Evolutionary conservation across 2,797 vertebrate species (phyloP).

Genomic region (Chloroceryle inda): DNA sequence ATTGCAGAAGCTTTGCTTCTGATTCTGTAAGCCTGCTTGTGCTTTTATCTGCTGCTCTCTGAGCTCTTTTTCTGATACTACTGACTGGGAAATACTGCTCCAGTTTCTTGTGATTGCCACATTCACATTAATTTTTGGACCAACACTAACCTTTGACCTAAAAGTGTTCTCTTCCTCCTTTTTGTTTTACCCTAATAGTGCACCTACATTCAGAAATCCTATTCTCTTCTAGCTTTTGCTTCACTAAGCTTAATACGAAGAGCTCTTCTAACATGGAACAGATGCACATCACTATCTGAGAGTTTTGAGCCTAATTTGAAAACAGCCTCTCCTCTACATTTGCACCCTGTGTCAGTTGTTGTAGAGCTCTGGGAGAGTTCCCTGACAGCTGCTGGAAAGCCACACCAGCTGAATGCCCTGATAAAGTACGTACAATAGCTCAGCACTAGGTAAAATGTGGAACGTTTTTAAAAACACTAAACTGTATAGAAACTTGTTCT

Average conservation of each 20-base stretch:
- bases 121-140: not conserved
- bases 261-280: not conserved
- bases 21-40: not conserved
- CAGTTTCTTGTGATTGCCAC: not conserved
- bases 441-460: accelerated
- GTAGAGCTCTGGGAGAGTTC: not conserved
- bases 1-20: slow-evolving; percentile 7
- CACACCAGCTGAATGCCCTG: slow-evolving; percentile 10
- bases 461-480: not conserved
- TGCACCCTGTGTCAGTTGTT: not conserved
- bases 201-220: not conserved
- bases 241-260: not conserved
- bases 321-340: not conserved
- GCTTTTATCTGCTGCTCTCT: not conserved
- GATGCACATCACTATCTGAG: not conserved
- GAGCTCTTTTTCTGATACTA: not conserved
- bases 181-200: not conserved
- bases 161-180: not conserved
- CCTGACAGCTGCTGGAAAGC: slow-evolving; percentile 10
- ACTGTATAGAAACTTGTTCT: not conserved
- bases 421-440: not conserved
- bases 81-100: not conserved
- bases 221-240: not conserved
- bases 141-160: not conserved
- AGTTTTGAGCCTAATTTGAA: not conserved